A percentile compares a stretch with the other conserved stretches of the same genome.
phyloP scores from a whole-genome alignment of 1,140 invertebrate species.

The Lordiphosa mommai region DNA sequence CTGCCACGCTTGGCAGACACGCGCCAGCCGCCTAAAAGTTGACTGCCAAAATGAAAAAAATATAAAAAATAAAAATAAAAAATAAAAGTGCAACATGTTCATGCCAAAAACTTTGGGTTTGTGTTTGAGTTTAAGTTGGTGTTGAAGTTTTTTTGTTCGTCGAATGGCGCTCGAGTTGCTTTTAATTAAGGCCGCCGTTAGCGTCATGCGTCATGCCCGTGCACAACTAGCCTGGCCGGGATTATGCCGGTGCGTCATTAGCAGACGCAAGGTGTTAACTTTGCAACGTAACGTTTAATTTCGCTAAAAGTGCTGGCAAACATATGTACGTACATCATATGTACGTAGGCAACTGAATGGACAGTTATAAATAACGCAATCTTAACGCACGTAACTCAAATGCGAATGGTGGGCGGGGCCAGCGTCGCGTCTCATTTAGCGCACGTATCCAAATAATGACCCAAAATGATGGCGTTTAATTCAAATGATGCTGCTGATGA shows the following conservation, averaged over 20 bases:
- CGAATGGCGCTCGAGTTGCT: constrained; percentile 34
- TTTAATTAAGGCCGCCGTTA: constrained; percentile 61
- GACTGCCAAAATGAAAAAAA: background rate
- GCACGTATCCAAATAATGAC: constrained; percentile 77
- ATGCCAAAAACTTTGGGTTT: constrained; percentile 41
- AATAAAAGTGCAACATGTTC: constrained; percentile 52
- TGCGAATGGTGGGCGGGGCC: constrained; percentile 30
- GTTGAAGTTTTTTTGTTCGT: constrained; percentile 22
- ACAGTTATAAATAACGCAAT: constrained; percentile 72
- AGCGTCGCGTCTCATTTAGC: constrained; percentile 71
- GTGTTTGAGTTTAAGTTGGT: constrained; percentile 45
- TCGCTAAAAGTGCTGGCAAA: constrained; percentile 39
- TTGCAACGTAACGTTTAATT: constrained; percentile 59
- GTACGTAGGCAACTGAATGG: background rate
- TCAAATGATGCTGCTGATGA: constrained; percentile 58
- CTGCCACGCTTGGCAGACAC: constrained; percentile 64
- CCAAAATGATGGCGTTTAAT: constrained; percentile 68
- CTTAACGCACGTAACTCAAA: constrained; percentile 77
- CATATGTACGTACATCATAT: constrained; percentile 16
- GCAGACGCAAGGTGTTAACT: constrained; percentile 56
- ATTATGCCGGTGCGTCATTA: constrained; percentile 34
- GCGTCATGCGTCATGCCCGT: constrained; percentile 36
- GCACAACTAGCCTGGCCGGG: background rate
- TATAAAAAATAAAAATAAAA: background rate
- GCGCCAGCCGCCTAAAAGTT: constrained; percentile 55